Percentiles rank a stretch among this genome's conserved stretches.
These are phyloP conservation scores for Ctenochaetus hawaiiensis DNA, from an alignment of 2,797 vertebrate genomes.

Conservation along the genomic window DNA sequence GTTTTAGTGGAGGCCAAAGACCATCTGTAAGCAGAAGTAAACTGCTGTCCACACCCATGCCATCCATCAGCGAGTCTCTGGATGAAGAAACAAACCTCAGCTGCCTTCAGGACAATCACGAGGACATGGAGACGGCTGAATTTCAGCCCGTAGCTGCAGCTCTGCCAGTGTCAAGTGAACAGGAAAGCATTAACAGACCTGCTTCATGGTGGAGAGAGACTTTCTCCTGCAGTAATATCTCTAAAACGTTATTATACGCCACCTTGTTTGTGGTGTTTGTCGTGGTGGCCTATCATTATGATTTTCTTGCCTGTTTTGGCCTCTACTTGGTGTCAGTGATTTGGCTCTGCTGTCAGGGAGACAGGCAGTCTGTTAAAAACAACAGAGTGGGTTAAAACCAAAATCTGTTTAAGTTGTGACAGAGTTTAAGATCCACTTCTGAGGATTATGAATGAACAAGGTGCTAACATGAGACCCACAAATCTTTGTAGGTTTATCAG, in stretches of 20 bases:
- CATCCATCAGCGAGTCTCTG: constrained; percentile 81
- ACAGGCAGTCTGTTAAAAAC: constrained; percentile 73
- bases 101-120: constrained; percentile 41
- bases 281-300: constrained; percentile 90
- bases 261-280: constrained; percentile 90
- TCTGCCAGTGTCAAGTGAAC: constrained; percentile 43
- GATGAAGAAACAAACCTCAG: constrained; percentile 71
- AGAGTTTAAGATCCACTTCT: neutral
- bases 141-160: constrained; percentile 24
- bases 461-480: neutral
- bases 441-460: constrained; percentile 1
- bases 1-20: constrained; percentile 52
- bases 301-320: constrained; percentile 92
- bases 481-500: neutral
- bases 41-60: constrained; percentile 69
- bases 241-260: constrained; percentile 84
- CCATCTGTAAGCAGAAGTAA: constrained; percentile 62
- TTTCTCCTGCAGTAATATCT: constrained; percentile 82
- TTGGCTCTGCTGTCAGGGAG: constrained; percentile 89
- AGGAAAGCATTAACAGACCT: constrained; percentile 51
- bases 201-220: constrained; percentile 74
- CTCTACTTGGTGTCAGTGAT: constrained; percentile 93
- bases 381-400: constrained; percentile 36
- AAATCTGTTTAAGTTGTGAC: neutral
- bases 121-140: constrained; percentile 42